These are phyloP conservation scores for Limosa lapponica DNA, from an alignment of 2,797 vertebrate species.

Conservation along the genomic window DNA sequence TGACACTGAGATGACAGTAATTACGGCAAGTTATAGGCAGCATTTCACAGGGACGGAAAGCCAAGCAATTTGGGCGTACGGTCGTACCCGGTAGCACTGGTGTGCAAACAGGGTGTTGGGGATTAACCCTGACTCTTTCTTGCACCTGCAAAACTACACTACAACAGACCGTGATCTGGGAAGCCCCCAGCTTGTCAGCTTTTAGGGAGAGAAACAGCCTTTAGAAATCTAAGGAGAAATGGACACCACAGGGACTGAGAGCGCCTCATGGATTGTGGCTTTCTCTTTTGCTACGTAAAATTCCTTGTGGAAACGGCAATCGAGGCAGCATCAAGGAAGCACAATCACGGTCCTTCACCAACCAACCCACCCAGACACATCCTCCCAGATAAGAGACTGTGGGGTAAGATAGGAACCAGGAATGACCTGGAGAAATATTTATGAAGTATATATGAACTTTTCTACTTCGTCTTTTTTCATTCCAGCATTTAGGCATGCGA, in stretches of 20 bases:
- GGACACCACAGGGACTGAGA: too few relatives aligned
- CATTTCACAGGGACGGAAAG: neutral
- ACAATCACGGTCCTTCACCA: neutral
- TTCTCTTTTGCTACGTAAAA: neutral
- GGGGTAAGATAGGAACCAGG: neutral
- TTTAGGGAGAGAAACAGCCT: neutral
- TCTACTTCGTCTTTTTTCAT: neutral
- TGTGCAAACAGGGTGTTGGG: neutral
- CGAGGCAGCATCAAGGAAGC: neutral
- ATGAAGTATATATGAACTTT: neutral
- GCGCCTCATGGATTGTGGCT: accelerated
- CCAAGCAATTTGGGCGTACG: neutral
- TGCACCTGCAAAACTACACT: neutral
- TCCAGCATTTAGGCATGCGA: neutral
- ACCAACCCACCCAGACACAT: neutral
- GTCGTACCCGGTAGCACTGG: neutral
- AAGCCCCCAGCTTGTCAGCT: neutral
- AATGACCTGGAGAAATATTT: neutral
- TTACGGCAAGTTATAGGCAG: neutral
- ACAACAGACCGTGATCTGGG: neutral
- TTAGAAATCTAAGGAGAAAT: neutral
- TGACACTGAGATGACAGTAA: neutral
- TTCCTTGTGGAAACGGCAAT: neutral
- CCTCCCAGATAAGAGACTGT: neutral
- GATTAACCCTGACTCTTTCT: neutral